Evolutionary conservation across 2,113 vertebrate genomes (phyloP), one percentile per base, ranked within the genome.

Genomic region (Rhinolophus ferrumequinum): DNA sequence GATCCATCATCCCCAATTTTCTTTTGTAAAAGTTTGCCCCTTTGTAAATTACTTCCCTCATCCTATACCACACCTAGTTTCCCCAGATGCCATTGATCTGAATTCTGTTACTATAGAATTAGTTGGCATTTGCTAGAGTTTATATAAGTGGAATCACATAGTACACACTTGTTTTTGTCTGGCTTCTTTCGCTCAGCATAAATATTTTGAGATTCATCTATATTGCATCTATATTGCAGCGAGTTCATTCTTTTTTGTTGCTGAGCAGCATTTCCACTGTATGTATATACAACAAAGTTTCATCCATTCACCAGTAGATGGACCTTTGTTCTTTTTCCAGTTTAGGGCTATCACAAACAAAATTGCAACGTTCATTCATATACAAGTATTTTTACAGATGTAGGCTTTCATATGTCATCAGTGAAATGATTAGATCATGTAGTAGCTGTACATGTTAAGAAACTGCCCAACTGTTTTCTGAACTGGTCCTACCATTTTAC

Each of bases 311-410:
- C 72, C 5, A 35, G 47, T 44, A 58, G 15, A 35, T 86, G 76
- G 28, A 89, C 30, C 21, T 93, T 69, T 82, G 47, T 13, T 58
- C 83, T 50, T 15, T 92, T 92, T 87, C 54, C 54, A 73, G 14
- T 73, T 60, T 80, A 24, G 1, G 38, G 41, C 73, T 30, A 93
- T 89, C 86, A 90, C n/a, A 89, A 94, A 95, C 28, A 44, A 84
- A 96, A 6, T 22, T 93, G 30, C 8, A 72, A 5, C 54, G 58
- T 64, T 14, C 14, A 38, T 76, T 93, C 35, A 76, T 30, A 56
- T 41, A 3, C 13, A 81, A 82, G 80, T 60, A 77, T 85, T 69
- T 47, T 7, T 67, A 33, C 0, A 83, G 64, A 52, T 44, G 33
- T 91, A 33, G 6, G 22, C 50, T 58, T 67, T 88, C 7, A 22